Conservation (phyloP, 2,888 invertebrate genomes). For the Tridacna gigas region DNA sequence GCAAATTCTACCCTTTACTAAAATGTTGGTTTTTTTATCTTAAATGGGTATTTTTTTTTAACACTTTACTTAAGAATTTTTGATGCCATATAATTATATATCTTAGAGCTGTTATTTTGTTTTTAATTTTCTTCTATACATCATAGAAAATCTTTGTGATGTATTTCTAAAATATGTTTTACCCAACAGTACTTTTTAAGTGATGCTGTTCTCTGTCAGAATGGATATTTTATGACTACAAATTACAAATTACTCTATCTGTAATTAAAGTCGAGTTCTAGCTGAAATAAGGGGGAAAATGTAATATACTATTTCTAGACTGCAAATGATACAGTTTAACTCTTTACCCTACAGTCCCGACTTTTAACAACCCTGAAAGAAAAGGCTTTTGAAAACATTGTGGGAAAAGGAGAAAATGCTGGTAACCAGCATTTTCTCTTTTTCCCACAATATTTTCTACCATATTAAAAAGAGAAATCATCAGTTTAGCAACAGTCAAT, state of each 20-base stretch:
- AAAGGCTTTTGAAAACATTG: too few species aligned
- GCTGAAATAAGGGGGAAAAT: neutral
- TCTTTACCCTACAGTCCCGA: too few species aligned
- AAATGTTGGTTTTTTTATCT: neutral
- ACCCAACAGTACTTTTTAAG: too few species aligned
- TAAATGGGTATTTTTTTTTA: neutral
- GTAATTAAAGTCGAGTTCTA: neutral
- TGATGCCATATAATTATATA: conserved; percentile 2
- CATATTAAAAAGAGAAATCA: too few species aligned
- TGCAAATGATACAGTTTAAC: too few species aligned
- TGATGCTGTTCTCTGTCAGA: neutral
- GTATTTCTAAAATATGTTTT: neutral
- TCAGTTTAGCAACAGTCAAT: too few species aligned
- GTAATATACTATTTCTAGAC: too few species aligned
- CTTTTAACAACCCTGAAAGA: too few species aligned
- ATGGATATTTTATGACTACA: neutral
- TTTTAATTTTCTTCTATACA: neutral
- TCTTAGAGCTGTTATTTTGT: neutral
- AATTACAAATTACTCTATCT: neutral
- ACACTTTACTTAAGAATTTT: neutral
- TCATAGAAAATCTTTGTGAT: neutral
- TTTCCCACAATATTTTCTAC: too few species aligned
- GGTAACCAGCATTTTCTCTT: too few species aligned
- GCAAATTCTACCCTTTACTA: neutral
- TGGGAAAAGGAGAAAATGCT: too few species aligned